These are phyloP conservation scores for Meloidogyne exigua DNA, from an alignment of 1,140 invertebrate species.

Conservation along the genomic window DNA sequence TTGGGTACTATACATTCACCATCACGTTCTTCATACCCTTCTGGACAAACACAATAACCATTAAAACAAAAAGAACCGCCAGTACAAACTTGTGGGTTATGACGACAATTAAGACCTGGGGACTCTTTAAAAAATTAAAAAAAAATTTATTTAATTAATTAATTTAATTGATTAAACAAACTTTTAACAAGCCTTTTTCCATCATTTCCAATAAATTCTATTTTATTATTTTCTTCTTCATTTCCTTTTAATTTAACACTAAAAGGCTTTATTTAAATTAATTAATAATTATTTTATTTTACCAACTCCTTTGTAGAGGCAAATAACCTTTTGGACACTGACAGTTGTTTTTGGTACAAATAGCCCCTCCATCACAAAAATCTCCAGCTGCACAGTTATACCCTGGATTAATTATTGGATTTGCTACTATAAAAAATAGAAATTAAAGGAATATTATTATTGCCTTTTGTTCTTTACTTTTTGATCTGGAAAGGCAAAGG, in stretches of 20 bases:
- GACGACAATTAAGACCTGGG: conserved; percentile 39
- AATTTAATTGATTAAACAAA: not conserved
- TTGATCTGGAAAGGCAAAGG: conserved; percentile 35
- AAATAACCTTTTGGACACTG: conserved; percentile 45
- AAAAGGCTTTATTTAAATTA: not conserved
- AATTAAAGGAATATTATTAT: conserved; percentile 15
- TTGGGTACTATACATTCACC: conserved; percentile 45
- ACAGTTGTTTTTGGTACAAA: conserved; percentile 37
- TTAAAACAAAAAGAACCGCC: conserved; percentile 47
- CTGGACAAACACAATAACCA: conserved; percentile 49
- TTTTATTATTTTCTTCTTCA: not conserved
- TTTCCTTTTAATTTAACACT: not conserved
- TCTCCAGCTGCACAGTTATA: conserved; percentile 27
- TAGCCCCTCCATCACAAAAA: conserved; percentile 50
- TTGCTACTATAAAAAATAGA: conserved; percentile 36
- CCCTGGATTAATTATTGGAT: conserved; percentile 41
- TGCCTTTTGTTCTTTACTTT: conserved; percentile 32
- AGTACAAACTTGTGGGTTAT: conserved; percentile 46
- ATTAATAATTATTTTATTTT: not conserved
- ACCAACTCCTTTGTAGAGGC: conserved; percentile 29
- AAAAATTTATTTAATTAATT: too few relatives aligned
- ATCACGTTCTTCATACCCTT: conserved; percentile 45
- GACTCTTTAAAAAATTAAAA: conserved; percentile 36
- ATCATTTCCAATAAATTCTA: not conserved
- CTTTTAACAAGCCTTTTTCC: conserved; percentile 42